Evolutionary conservation across 64 coral and sea anemone genomes (phyloP), one percentile per base, ranked within the genome.

Genomic region (Platygyra sinensis): DNA sequence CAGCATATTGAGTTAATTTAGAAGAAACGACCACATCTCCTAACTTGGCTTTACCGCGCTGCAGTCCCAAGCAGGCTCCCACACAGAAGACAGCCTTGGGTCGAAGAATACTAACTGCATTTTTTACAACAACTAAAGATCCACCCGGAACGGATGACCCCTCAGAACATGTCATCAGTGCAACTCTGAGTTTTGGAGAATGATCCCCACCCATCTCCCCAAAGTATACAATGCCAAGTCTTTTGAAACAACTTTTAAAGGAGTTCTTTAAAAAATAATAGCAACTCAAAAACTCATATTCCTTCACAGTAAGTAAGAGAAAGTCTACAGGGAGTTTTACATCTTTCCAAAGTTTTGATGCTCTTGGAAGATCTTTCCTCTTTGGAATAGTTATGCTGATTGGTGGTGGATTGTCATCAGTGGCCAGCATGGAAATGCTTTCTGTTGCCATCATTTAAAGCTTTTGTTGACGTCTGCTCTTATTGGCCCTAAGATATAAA

Each of bases 281-380:
- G 28, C 84, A 73, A 73, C 65, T 74, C 13, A 52, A 73, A 73
- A 87, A 87, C 39, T 87, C 84, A 0, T 42, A 87, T 0, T 87
- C 84, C 9, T 87, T 73, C 1, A 73, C 65, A 0, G 84, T 87
- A 24, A 87, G 42, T 22, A 87, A 31, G 20, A 87, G 1, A 72
- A 73, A 22, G 42, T 87, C 84, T 15, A 74, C 52, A 2, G 84
- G 84, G 5, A 54, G 65, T 8, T 27, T 4, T 3, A 59, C 62
- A 87, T 73, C 46, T 19, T 51, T 18, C 84, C 42, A 87, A 22
- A 8, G 38, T 33, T 8, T 5, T 10, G 6, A 19, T 16, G 1
- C 17, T 62, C 3, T 36, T 15, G 28, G 57, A 17, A 82, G 79
- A 10, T 63, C 0, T 19, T 24, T 24, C 18, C 5, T 17, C 24